Evolutionary conservation across 2,888 invertebrate species (phyloP), one percentile per base, ranked within the genome.

Genomic region (Agelastica alni): DNA sequence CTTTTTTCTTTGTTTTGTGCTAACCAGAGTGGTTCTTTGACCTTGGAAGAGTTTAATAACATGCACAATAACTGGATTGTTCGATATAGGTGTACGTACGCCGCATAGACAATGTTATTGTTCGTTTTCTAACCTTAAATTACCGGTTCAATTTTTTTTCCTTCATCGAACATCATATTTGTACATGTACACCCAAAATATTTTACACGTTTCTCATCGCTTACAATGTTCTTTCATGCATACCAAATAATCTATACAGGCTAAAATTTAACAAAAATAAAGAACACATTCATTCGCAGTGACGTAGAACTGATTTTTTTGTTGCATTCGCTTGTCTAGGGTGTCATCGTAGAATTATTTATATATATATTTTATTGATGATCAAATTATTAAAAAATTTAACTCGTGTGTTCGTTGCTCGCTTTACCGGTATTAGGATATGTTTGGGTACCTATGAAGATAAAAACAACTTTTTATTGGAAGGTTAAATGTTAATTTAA

Each of bases 31-130:
- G 5, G 37, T 20, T 39, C 37, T 39, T 39, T 41, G 48, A 41
- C 48, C 48, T 48, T 48, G 48, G 20, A 48, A 48, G 48, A 48
- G 48, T 48, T 48, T 39, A 48, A 48, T 48, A 48, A 41, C 48
- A 47, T 48, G 30, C 28, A 39, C 39, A 26, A 18, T 47, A 39
- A 47, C 47, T 39, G 47, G 18, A 48, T 41, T 20, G 43, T 22
- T 12, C n/a, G n/a, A n/a, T n/a, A n/a, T n/a, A n/a, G n/a, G n/a
- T n/a, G n/a, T n/a, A 30, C 14, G 43, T 12, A 7, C 20, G 20
- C 14, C 34, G 18, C 37, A 30, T 44, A 18, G 16, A 30, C 28
- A 48, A 31, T 39, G 48, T 39, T 47, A 31, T 39, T 48, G 36
- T 31, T 22, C 10, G 28, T 30, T 18, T 34, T 47, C 26, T 53